Evolutionary conservation across 2,888 invertebrate genomes (phyloP).

Genomic region (Thera britannica): DNA sequence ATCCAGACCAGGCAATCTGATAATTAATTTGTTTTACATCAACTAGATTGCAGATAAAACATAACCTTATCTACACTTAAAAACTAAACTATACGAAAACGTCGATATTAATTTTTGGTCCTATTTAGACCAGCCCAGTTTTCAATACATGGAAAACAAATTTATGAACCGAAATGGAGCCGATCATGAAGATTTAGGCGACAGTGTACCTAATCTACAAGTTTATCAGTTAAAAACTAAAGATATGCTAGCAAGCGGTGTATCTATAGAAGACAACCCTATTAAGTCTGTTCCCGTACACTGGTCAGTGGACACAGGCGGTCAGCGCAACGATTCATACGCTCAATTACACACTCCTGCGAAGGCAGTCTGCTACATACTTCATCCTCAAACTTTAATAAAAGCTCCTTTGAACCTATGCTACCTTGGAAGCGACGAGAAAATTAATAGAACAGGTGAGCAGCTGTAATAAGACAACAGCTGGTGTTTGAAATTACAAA

Average conservation of each 20-base stretch:
- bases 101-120: conserved; percentile 1
- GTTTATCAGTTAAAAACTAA: neutral
- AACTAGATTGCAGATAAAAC: conserved; percentile 39
- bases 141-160: too few relatives aligned
- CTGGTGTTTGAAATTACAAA: conserved; percentile 34
- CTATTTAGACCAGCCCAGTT: neutral
- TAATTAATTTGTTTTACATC: conserved; percentile 44
- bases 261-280: conserved; percentile 53
- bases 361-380: conserved; percentile 45
- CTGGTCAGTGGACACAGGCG: conserved; percentile 61
- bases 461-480: conserved; percentile 37
- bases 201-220: neutral
- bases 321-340: conserved; percentile 70
- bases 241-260: neutral
- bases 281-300: conserved; percentile 60
- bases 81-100: conserved; percentile 25
- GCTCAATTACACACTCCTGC: conserved; percentile 72
- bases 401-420: conserved; percentile 43
- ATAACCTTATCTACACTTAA: neutral
- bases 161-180: neutral
- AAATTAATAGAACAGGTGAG: conserved; percentile 47
- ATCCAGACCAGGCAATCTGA: conserved; percentile 41
- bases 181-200: neutral
- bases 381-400: conserved; percentile 43
- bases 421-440: conserved; percentile 36